Evolutionary conservation across 2,797 vertebrate species (phyloP), one percentile per base, ranked within the genome.

Genomic region (Hirundo rustica): DNA sequence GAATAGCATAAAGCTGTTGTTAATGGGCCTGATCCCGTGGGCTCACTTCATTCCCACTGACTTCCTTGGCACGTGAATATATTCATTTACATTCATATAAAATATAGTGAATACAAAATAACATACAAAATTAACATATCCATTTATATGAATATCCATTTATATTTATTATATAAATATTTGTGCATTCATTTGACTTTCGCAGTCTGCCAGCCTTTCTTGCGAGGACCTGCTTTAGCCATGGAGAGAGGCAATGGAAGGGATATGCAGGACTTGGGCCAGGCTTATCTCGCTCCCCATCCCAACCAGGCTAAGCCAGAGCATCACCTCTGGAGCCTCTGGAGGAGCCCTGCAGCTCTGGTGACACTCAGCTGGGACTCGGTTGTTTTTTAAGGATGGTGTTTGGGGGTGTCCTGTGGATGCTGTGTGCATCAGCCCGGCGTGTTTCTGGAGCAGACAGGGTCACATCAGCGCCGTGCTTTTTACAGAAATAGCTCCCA

Each of bases 401-500:
- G 11, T 40, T 62, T n/a, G 13, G 44, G 36, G 72, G 45, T n/a
- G 79, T 76, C n/a, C 82, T 54, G 64, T 58, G 70, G 79, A 12
- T 0, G 11, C 72, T 53, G 65, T 10, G 9, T 45, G 79, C 83
- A 85, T 67, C 89, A 86, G n/a, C 42, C 29, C 73, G 20, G 73
- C 3, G 9, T 47, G 86, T 26, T 70, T 40, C 72, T 93, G 27
- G 19, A 73, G 67, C 12, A 88, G 91, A 70, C 89, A 86, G 86
- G 89, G 81, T 80, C 94, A 68, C 80, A 15, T 51, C 70, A 83
- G 61, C 30, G 6, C 1, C 6, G 19, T 65, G 88, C 76, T 60
- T 58, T 32, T 18, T 51, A 67, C 86, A 76, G 70, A 95, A 96
- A 92, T 92, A 95, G 89, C 92, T 93, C 34, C 86, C 73, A 77